Base-by-base conservation (phyloP, 2,888 invertebrate species). In the Bombylius discolor region DNA sequence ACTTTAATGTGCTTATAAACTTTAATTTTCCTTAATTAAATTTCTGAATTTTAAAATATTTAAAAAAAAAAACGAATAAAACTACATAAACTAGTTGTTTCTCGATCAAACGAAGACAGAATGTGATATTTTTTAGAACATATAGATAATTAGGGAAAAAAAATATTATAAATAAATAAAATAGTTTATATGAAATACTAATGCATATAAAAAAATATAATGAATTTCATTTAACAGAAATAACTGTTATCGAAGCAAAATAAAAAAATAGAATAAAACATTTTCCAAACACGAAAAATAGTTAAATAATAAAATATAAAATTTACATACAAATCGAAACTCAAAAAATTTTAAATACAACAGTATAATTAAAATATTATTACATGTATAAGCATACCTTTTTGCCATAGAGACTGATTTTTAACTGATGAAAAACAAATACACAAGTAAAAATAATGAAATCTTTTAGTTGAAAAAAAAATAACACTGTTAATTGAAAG, bases 91-190 rank as follows among this genome's bases (percentile, higher is more conserved):
- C 46, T 49, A 56, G 52, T 59, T 69, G 66, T 72, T 71, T 72
- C 70, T 70, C 67, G 72, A 72, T 70, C 71, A 71, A 72, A 72
- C 72, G 72, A 72, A 72, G 70, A 69, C 70, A 71, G 71, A 70
- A 72, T 72, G 72, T 72, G 72, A 72, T 72, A 72, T 72, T 72
- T 72, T 72, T 72, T 72, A 72, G 67, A 51, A 47, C 54, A 54
- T 53, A 57, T 51, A 46, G 52, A 56, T 53, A 56, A 54, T 56
- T 46, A 50, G 13, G 50, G 48, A 51, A 36, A 53, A 53, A 45
- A 52, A 46, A 46, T 12, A 52, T 23, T 50, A 14, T 32, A 51
- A 45, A 45, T 31, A 51, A 52, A 49, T 53, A 42, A 56, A 56
- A 49, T 55, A 55, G 23, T 23, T 23, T 23, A 23, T 23, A 23